phyloP scores from a whole-genome alignment of 2,888 invertebrate species.

The Nowickia ferox region DNA sequence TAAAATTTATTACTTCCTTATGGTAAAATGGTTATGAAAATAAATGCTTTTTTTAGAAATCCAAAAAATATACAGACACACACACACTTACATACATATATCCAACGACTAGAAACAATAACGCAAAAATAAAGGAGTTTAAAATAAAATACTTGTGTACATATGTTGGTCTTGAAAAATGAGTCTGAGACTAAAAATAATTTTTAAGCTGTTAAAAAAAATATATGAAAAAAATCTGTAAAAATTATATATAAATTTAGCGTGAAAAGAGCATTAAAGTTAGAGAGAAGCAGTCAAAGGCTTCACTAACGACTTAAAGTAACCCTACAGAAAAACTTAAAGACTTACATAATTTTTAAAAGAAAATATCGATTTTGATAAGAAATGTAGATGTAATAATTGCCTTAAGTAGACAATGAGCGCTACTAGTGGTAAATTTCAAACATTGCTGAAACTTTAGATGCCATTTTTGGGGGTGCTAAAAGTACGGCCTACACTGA shows the following conservation, averaged over 20 bases:
- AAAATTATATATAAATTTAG: slow-evolving; percentile 17
- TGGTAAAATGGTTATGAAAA: slow-evolving; percentile 72
- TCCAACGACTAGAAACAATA: slow-evolving; percentile 48
- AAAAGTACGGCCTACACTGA: no score
- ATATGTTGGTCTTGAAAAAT: slow-evolving; percentile 65
- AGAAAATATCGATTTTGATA: no score
- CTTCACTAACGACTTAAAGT: background rate
- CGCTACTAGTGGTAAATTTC: no score
- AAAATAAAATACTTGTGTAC: slow-evolving; percentile 48
- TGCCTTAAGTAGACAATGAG: no score
- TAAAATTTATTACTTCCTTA: slow-evolving; percentile 72
- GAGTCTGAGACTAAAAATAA: slow-evolving; percentile 53
- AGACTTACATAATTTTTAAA: no score
- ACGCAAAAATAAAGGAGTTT: slow-evolving; percentile 46
- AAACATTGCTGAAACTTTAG: no score
- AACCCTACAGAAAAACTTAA: no score
- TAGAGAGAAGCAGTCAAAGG: background rate
- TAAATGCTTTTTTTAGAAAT: slow-evolving; percentile 54
- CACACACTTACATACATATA: background rate
- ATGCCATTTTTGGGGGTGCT: no score
- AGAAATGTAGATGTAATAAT: no score
- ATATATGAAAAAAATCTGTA: slow-evolving; percentile 2
- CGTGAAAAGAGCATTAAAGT: background rate
- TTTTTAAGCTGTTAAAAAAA: slow-evolving; percentile 21
- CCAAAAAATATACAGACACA: background rate